Base-by-base conservation (phyloP, 1,140 invertebrate species). In the Papilio dardanus region DNA sequence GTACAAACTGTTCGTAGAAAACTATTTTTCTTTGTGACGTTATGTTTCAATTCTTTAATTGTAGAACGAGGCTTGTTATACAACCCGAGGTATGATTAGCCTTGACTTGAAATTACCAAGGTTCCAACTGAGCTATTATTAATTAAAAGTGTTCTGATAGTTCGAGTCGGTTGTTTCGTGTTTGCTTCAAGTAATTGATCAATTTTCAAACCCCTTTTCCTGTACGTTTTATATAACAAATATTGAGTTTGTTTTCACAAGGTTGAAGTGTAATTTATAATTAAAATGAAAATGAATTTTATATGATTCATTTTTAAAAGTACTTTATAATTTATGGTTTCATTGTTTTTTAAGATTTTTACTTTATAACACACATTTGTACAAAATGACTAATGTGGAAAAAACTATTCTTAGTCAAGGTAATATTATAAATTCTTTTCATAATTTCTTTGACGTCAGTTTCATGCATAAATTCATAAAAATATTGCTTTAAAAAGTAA, bases 141-240 rank as follows among this genome's bases (percentile, higher is more conserved):
- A 62, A 62, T 62, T 62, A 62, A 62, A 62, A 62, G 24, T 62
- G 54, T 28, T 62, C 54, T 28, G 24, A 62, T 62, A 62, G 54
- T 62, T 62, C 14, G 24, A 62, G 24, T 62, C 54, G 24, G 50
- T 62, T 62, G 54, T 62, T 62, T 62, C 54, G 54, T 62, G 54
- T 28, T 62, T 30, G 54, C 10, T 62, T 28, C 8, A 62, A 62
- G 24, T 62, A 62, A 62, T 62, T 62, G 54, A 62, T 62, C 54
- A 28, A 62, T 62, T 62, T 62, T 14, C 54, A 62, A 50, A 10
- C 54, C 54, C 54, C 10, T 62, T 28, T 62, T 62, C 24, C 54
- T 62, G 21, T 28, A 62, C 12, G 24, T 5, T 62, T 62, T 30
- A 62, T 14, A 62, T 5, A 62, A 62, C 21, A 62, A 54, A 30